Base-by-base conservation (phyloP, 1,140 invertebrate species). In the Drosophila tristis region DNA sequence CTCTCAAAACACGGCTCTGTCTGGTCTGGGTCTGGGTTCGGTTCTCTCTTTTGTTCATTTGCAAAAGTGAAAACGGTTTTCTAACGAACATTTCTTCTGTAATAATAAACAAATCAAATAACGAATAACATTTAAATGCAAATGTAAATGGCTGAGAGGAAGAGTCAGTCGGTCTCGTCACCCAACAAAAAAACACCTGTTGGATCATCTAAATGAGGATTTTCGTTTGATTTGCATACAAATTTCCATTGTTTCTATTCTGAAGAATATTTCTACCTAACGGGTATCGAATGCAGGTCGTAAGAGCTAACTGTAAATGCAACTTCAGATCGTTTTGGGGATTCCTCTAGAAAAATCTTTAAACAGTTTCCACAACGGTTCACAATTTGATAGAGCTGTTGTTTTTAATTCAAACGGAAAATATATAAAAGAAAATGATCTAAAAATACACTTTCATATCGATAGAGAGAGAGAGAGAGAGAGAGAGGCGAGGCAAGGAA, bases 51-150 rank as follows among this genome's bases (percentile, higher is more conserved):
- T 75, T 81, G 82, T 78, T 72, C 50, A 49, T 70, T 78, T 49
- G 84, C 78, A 73, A 87, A 87, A 87, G 82, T 87, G 82, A 87
- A 87, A 87, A 89, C 67, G 15, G 25, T 51, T 63, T 65, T 68
- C 50, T 61, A 82, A 58, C 80, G 47, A 53, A 42, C 55, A 9
- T 49, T 42, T 61, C 39, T 23, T 58, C 9, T 9, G 7, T 31
- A 51, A 56, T 72, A 73, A 63, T 62, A 53, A 57, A 74, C 39
- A 67, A 65, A 75, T 66, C 8, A 74, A 74, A 65, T 43, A 45
- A 51, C 7, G 64, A 74, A 64, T 51, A 55, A 55, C 64, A 62
- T 77, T 77, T 70, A 29, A 49, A 77, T 76, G 54, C 47, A 49
- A 79, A 71, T 47, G 45, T 53, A 13, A 56, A 11, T 23, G 55